These are phyloP conservation scores for Bryconaethiops microstoma DNA, from an alignment of 2,797 vertebrate genomes.

Conservation along the genomic window DNA sequence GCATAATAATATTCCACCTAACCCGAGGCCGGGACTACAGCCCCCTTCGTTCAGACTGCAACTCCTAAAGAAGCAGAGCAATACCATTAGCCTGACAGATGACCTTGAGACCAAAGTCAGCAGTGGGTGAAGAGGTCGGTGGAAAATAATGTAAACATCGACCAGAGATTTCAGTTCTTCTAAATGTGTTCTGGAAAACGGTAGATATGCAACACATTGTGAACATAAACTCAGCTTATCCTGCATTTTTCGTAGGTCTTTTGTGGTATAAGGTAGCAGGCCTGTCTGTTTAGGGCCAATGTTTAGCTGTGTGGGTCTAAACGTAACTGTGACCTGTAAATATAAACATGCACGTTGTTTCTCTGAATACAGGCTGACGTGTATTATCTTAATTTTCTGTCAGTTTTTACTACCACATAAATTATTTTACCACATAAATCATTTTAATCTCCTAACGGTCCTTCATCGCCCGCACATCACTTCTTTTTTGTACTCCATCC, in stretches of 20 bases:
- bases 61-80: background rate
- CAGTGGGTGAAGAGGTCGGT: background rate
- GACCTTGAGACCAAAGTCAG: conserved; percentile 31
- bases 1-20: too few species aligned
- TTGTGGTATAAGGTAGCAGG: background rate
- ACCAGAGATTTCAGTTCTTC: background rate
- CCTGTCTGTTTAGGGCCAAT: background rate
- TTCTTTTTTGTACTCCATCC: background rate
- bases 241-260: too few species aligned
- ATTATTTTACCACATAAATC: too few species aligned
- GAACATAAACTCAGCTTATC: background rate
- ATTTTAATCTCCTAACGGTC: too few species aligned
- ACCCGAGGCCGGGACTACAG: too few species aligned
- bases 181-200: background rate
- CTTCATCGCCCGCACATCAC: too few species aligned
- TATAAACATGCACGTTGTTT: background rate
- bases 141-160: background rate
- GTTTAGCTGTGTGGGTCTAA: background rate
- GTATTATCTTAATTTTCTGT: too few species aligned
- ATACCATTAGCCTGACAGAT: conserved; percentile 13
- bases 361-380: too few species aligned
- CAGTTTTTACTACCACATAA: too few species aligned
- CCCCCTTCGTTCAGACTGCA: too few species aligned
- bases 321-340: background rate
- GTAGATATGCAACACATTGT: background rate